phyloP scores from a whole-genome alignment of 2,113 vertebrate species.

The Clupea harengus region DNA sequence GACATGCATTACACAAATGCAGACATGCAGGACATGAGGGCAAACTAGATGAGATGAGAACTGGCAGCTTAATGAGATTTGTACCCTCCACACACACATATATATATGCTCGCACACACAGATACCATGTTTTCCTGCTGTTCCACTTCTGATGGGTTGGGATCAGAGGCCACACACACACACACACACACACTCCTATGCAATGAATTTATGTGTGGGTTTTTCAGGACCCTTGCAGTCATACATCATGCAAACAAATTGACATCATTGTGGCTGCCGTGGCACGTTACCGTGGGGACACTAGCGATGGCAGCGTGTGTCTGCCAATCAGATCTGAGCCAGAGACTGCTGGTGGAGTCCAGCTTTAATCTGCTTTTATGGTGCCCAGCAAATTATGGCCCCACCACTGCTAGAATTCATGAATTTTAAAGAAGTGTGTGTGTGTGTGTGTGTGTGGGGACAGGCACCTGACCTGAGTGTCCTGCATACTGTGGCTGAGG shows the following conservation, averaged over 20 bases:
- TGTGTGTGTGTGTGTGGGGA: background rate
- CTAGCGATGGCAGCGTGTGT: background rate
- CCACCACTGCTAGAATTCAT: slow-evolving; percentile 39
- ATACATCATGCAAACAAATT: slow-evolving; percentile 44
- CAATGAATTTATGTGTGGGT: slow-evolving; percentile 33
- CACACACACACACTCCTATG: background rate
- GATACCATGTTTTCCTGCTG: background rate
- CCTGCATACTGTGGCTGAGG: too few relatives aligned
- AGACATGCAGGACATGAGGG: background rate
- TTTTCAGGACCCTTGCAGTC: slow-evolving; percentile 22
- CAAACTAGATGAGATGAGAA: background rate
- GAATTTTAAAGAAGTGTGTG: slow-evolving; percentile 45
- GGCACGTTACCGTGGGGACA: slow-evolving; percentile 16
- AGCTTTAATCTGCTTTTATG: slow-evolving; percentile 52
- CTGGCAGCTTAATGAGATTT: background rate
- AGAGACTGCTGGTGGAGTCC: slow-evolving; percentile 36
- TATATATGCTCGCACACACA: background rate
- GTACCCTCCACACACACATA: too few relatives aligned
- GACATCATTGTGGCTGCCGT: slow-evolving; percentile 20
- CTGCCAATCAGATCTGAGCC: slow-evolving; percentile 39
- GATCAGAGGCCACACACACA: slow-evolving; percentile 15
- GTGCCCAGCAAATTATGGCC: slow-evolving; percentile 48
- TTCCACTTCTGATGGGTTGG: background rate
- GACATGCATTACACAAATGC: background rate
- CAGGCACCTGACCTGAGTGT: background rate